phyloP scores from a whole-genome alignment of 2,888 invertebrate genomes.

The Thumatha senex region DNA sequence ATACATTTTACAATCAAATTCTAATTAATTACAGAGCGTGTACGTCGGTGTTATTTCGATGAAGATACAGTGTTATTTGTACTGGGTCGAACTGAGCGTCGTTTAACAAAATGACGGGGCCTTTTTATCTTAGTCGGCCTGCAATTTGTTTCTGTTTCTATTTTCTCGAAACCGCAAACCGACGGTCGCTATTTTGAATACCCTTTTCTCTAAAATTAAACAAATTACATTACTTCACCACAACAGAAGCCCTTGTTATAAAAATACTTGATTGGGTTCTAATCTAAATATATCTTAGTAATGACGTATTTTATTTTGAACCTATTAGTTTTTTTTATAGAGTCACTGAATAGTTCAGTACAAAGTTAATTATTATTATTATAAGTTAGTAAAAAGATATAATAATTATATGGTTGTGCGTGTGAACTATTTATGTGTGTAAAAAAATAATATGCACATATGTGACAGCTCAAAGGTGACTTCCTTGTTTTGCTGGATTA shows the following conservation, averaged over 20 bases:
- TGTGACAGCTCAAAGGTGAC: too few species aligned
- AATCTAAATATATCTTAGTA: not conserved
- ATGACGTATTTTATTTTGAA: not conserved
- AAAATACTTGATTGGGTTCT: slow-evolving; percentile 15
- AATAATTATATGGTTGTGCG: too few species aligned
- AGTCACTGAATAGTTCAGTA: not conserved
- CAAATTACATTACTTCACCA: slow-evolving; percentile 42
- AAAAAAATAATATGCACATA: too few species aligned
- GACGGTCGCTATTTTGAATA: slow-evolving; percentile 71
- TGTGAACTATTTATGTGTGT: too few species aligned
- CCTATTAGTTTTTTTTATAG: not conserved
- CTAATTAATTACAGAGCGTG: slow-evolving; percentile 31
- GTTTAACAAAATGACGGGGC: slow-evolving; percentile 80
- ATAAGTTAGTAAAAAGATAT: not conserved
- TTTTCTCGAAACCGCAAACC: slow-evolving; percentile 72
- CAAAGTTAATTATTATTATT: too few species aligned
- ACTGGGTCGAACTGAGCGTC: slow-evolving; percentile 62
- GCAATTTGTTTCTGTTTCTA: slow-evolving; percentile 76
- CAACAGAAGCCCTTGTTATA: slow-evolving; percentile 23
- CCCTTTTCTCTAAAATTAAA: slow-evolving; percentile 67
- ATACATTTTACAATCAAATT: slow-evolving; percentile 12
- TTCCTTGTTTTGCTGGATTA: too few species aligned
- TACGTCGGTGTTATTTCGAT: slow-evolving; percentile 17
- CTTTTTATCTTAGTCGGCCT: slow-evolving; percentile 79
- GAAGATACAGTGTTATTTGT: slow-evolving; percentile 61